Conservation (phyloP, 1,140 invertebrate species). For the Melanaphis sacchari region DNA sequence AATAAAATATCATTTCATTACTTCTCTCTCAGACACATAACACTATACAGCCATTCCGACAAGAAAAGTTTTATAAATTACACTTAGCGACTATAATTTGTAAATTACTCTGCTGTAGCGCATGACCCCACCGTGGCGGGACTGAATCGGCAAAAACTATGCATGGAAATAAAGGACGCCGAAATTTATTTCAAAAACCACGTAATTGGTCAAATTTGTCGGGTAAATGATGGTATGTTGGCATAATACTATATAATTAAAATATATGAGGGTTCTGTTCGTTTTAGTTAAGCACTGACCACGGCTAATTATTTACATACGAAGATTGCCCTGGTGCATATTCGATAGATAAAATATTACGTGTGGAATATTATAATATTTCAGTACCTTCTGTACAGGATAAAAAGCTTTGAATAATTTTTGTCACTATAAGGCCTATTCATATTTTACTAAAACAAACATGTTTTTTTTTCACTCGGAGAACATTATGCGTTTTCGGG, state of each 20-base stretch:
- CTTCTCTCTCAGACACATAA: too few species aligned
- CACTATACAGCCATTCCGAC: background rate
- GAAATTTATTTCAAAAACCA: background rate
- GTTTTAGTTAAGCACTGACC: background rate
- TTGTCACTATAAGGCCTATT: too few species aligned
- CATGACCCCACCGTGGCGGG: too few species aligned
- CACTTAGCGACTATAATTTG: background rate
- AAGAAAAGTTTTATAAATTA: background rate
- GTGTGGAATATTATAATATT: background rate
- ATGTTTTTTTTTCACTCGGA: background rate
- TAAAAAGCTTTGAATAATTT: background rate
- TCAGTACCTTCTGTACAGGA: background rate
- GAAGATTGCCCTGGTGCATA: background rate
- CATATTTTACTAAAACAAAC: background rate
- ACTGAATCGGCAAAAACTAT: background rate
- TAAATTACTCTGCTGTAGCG: background rate
- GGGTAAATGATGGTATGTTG: background rate
- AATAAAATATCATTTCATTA: background rate
- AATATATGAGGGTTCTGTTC: background rate
- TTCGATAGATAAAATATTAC: background rate
- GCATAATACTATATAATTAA: background rate
- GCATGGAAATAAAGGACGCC: background rate
- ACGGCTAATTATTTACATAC: background rate
- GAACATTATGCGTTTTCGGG: background rate
- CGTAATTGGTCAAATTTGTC: background rate